Conservation (phyloP, 2,797 vertebrate species). For the Bucorvus abyssinicus region DNA sequence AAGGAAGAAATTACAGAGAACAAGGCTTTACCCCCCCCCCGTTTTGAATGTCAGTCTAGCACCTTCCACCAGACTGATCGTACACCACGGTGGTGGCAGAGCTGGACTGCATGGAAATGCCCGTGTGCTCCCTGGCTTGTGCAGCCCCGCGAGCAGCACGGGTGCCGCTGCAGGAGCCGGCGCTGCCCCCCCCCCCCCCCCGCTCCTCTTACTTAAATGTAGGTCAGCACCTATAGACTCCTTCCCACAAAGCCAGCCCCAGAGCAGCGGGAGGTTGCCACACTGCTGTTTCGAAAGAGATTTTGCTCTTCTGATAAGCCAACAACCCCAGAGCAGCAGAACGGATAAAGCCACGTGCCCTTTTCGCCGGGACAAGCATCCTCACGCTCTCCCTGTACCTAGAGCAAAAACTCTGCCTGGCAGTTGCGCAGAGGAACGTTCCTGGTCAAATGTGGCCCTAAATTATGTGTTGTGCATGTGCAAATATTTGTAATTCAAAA, state of each 20-base stretch:
- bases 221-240: constrained; percentile 49
- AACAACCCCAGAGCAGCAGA: neutral
- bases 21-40: accelerated
- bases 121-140: neutral
- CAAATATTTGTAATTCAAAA: constrained; percentile 21
- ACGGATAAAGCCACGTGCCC: neutral
- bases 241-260: neutral
- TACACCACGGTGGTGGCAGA: neutral
- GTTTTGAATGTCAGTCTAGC: neutral
- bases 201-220: neutral
- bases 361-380: neutral
- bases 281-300: neutral
- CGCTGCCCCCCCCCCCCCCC: neutral
- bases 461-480: neutral
- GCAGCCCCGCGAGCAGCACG: neutral
- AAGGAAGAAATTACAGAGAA: neutral
- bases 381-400: neutral
- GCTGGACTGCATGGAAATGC: neutral
- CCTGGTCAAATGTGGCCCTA: neutral
- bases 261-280: constrained; percentile 1
- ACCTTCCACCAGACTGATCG: neutral
- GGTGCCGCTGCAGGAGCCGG: neutral
- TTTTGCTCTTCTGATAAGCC: neutral
- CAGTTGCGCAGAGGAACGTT: neutral
- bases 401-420: neutral